These are phyloP conservation scores for Synanceia verrucosa DNA, from an alignment of 2,797 vertebrate genomes.

Conservation along the genomic window DNA sequence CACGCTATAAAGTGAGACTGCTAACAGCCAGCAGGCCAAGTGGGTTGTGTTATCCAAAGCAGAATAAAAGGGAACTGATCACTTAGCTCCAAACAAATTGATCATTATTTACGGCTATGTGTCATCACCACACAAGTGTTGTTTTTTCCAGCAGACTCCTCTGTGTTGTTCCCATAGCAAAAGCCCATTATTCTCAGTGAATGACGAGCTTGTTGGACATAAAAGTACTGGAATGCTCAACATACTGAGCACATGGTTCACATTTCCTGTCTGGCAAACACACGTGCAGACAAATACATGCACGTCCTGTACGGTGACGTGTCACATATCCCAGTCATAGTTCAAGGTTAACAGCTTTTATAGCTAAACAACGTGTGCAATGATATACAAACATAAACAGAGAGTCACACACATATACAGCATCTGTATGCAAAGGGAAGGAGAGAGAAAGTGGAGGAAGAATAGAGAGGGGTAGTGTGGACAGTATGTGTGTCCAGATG, in stretches of 20 bases:
- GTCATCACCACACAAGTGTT: conserved; percentile 10
- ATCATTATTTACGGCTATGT: not conserved
- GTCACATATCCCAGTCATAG: not conserved
- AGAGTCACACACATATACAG: not conserved
- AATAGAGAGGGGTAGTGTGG: conserved; percentile 6
- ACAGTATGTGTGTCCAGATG: conserved; percentile 37
- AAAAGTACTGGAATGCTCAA: conserved; percentile 40
- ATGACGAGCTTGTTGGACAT: conserved; percentile 29
- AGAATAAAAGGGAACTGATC: not conserved
- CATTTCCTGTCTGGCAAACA: conserved; percentile 66
- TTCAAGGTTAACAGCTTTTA: conserved; percentile 6
- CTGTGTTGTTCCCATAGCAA: conserved; percentile 43
- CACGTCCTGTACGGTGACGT: not conserved
- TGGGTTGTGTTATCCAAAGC: not conserved
- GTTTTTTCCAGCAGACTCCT: not conserved
- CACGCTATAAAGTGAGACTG: not conserved
- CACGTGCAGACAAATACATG: conserved; percentile 17
- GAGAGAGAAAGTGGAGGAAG: conserved; percentile 1
- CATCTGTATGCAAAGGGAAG: conserved; percentile 12
- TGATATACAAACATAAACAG: conserved; percentile 13
- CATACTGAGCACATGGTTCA: conserved; percentile 62
- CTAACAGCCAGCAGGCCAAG: not conserved
- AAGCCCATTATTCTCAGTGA: conserved; percentile 32
- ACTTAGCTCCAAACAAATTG: conserved; percentile 4
- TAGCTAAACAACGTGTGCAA: conserved; percentile 3